Base-by-base conservation (phyloP, 2,888 invertebrate species). In the Esperia sulphurella region DNA sequence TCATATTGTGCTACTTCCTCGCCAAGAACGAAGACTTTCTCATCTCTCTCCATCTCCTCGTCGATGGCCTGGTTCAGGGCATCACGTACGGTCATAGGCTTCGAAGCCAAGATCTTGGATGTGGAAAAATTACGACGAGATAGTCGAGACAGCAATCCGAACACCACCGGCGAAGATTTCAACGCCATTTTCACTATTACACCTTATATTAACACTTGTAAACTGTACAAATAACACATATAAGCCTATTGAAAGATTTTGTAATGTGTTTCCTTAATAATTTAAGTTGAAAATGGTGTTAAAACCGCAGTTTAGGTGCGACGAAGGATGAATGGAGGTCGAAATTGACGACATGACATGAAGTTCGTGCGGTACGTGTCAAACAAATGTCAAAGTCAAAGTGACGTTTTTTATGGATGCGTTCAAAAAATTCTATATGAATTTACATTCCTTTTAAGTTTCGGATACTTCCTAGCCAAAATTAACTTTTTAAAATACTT, bases 1-100 rank as follows among this genome's bases (percentile, higher is more conserved):
- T 99, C 98, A 73, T 98, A 99, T 83, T 96, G 94, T n/a, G 98
- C 99, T 0, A 99, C 99, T 90, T 99, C 99, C 82, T 99, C 99
- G 38, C 99, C 99, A 55, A 98, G 68, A 39, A 98, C 74, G 77
- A 98, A 98, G 0, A 98, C 97, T 52, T 91, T 92, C 31, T 98
- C 97, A 78, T 99, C 99, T 52, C 95, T 92, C 65, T 95, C 94
- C 93, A 99, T 95, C 90, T 99, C 99, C 76, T 99, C 99, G 78
- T 99, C 98, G 75, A 99, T 91, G 0, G 99, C 99, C 51, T 94
- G 92, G 87, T 99, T 99, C 47, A 99, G 89, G 49, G 99, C 99
- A 93, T 99, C 99, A 75, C 99, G 92, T 2, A 98, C 97, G 5
- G 97, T 98, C 92, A 99, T 91, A 90, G 96, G 92, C 71, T 92